These are phyloP conservation scores for Chamaedrilus cognettii DNA, from an alignment of 2,888 invertebrate species.

Conservation along the genomic window DNA sequence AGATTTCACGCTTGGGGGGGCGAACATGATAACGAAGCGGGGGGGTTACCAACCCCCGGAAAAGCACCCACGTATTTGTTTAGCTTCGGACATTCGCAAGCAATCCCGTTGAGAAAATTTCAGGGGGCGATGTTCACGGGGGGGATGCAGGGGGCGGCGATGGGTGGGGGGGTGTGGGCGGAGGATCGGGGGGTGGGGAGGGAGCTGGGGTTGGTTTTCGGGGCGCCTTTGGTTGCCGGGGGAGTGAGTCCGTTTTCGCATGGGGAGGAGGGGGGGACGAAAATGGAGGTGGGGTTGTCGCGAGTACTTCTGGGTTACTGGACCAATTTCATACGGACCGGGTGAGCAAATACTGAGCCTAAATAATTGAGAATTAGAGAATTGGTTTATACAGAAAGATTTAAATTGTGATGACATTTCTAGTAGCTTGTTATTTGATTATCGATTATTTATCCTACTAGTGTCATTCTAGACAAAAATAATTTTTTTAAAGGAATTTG, in stretches of 20 bases:
- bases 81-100: constrained; percentile 63
- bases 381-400: too few relatives aligned
- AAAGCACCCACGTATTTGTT: constrained; percentile 59
- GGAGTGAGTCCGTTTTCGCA: constrained; percentile 53
- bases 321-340: constrained; percentile 56
- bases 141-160: background rate
- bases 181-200: constrained; percentile 45
- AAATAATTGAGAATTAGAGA: too few relatives aligned
- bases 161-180: constrained; percentile 35
- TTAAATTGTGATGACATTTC: too few relatives aligned
- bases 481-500: too few relatives aligned
- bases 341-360: constrained; percentile 45
- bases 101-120: too few relatives aligned
- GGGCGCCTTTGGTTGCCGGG: constrained; percentile 50
- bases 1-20: constrained; percentile 73
- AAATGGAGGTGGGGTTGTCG: constrained; percentile 49
- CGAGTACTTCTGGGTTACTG: constrained; percentile 55
- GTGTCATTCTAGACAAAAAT: too few relatives aligned
- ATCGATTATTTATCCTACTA: too few relatives aligned
- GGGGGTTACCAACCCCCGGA: too few relatives aligned
- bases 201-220: constrained; percentile 54
- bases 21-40: background rate
- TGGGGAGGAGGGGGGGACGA: constrained; percentile 29
- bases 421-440: too few relatives aligned
- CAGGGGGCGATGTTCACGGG: too few relatives aligned